phyloP scores from a whole-genome alignment of 1,140 invertebrate genomes.

The Drosophila baimaii region DNA sequence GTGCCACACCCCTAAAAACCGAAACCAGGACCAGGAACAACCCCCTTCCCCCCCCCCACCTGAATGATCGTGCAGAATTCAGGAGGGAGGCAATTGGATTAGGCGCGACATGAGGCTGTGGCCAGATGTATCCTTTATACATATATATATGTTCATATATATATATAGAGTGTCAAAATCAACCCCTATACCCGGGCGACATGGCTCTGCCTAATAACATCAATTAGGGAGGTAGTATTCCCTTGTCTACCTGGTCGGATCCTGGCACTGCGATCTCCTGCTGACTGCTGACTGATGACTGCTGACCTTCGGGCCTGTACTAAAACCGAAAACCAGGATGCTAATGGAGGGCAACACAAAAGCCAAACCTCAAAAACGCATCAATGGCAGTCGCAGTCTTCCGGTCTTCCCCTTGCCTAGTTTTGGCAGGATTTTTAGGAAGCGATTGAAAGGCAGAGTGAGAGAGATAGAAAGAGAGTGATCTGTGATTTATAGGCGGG shows the following conservation, averaged over 20 bases:
- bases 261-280: slow-evolving; percentile 11
- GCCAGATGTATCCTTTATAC: slow-evolving; percentile 23
- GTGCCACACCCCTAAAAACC: slow-evolving; percentile 44
- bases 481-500: slow-evolving; percentile 54
- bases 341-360: slow-evolving; percentile 69
- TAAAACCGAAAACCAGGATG: slow-evolving; percentile 36
- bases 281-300: slow-evolving; percentile 45
- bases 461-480: not conserved
- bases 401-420: slow-evolving; percentile 38
- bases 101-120: slow-evolving; percentile 51
- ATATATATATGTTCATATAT: not conserved
- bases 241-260: slow-evolving; percentile 54
- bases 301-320: slow-evolving; percentile 60
- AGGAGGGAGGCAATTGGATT: slow-evolving; percentile 63
- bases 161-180: slow-evolving; percentile 8
- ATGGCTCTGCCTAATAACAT: slow-evolving; percentile 63
- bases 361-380: slow-evolving; percentile 69
- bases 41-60: not conserved
- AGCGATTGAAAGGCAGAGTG: not conserved
- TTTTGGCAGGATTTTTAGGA: not conserved
- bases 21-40: not conserved
- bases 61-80: slow-evolving; percentile 35
- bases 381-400: slow-evolving; percentile 38
- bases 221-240: slow-evolving; percentile 60
- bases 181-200: slow-evolving; percentile 19